Conservation (phyloP, 2,888 invertebrate species). For the Xylophagus ater region DNA sequence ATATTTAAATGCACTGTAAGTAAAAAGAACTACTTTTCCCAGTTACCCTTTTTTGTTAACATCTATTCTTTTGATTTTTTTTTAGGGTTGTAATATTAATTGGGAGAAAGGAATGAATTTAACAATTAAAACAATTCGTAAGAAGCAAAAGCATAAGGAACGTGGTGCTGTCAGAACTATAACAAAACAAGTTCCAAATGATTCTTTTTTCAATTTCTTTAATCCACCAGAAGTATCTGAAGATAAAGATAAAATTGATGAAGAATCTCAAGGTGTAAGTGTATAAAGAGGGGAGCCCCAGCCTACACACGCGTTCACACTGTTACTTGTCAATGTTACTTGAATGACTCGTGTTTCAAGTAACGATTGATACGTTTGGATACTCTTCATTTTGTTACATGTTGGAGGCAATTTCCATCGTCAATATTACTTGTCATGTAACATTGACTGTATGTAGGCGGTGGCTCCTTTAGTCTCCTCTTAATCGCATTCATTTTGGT, state of each 20-base stretch:
- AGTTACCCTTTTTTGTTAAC: conserved; percentile 2
- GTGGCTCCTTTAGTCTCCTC: too few relatives aligned
- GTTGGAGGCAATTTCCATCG: too few relatives aligned
- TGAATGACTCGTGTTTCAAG: too few relatives aligned
- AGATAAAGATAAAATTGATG: conserved; percentile 68
- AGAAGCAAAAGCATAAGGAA: conserved; percentile 98
- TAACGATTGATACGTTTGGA: too few relatives aligned
- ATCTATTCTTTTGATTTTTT: conserved; percentile 13
- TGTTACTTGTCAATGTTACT: too few relatives aligned
- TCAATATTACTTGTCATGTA: too few relatives aligned
- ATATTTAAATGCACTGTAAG: conserved; percentile 41
- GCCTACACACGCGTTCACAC: too few relatives aligned
- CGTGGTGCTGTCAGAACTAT: conserved; percentile 88
- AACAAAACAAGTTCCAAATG: conserved; percentile 88
- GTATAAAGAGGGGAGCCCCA: too few relatives aligned
- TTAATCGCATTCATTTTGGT: too few relatives aligned
- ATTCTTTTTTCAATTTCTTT: conserved; percentile 99
- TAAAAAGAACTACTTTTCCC: too few relatives aligned
- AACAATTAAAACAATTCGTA: conserved; percentile 90
- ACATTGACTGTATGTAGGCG: too few relatives aligned
- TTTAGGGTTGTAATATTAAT: conserved; percentile 74
- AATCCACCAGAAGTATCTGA: conserved; percentile 80
- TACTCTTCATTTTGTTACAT: too few relatives aligned
- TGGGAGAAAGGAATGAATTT: conserved; percentile 98
- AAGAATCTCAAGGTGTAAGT: conserved; percentile 56